Evolutionary conservation across 2,888 invertebrate species (phyloP).

Genomic region (Torymus auratus): DNA sequence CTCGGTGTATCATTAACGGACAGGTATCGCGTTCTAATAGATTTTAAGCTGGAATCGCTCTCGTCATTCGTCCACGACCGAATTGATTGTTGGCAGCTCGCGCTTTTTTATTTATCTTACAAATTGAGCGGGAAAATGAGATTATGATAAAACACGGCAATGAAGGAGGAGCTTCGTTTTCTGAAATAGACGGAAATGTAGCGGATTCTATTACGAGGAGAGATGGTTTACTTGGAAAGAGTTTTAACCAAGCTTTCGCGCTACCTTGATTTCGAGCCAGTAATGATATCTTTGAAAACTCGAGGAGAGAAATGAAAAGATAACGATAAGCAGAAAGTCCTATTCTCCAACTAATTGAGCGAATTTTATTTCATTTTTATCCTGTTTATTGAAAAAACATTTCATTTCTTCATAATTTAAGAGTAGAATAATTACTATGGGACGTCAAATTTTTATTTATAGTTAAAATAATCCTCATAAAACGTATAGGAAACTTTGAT

Average conservation of each 20-base stretch:
- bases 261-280: conserved; percentile 25
- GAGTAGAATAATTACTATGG: not conserved
- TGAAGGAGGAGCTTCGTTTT: conserved; percentile 2
- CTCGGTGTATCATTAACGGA: not conserved
- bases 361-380: conserved; percentile 25
- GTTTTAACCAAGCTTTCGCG: not conserved
- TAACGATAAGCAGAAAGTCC: conserved; percentile 44
- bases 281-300: conserved; percentile 52
- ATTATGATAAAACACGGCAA: conserved; percentile 6
- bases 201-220: conserved; percentile 4
- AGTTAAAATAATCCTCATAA: too few species aligned
- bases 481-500: too few species aligned
- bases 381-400: conserved; percentile 40
- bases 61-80: not conserved
- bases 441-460: too few species aligned
- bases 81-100: not conserved
- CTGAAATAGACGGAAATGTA: conserved; percentile 26
- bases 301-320: conserved; percentile 50
- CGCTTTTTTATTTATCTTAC: not conserved
- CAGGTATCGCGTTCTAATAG: conserved; percentile 17
- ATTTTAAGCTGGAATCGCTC: not conserved
- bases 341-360: conserved; percentile 39
- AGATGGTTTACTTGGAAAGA: conserved; percentile 13
- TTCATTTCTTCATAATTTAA: not conserved
- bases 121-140: conserved; percentile 14